Base-by-base conservation (phyloP, 2,888 invertebrate genomes). In the Leptarthrus brevirostris region DNA sequence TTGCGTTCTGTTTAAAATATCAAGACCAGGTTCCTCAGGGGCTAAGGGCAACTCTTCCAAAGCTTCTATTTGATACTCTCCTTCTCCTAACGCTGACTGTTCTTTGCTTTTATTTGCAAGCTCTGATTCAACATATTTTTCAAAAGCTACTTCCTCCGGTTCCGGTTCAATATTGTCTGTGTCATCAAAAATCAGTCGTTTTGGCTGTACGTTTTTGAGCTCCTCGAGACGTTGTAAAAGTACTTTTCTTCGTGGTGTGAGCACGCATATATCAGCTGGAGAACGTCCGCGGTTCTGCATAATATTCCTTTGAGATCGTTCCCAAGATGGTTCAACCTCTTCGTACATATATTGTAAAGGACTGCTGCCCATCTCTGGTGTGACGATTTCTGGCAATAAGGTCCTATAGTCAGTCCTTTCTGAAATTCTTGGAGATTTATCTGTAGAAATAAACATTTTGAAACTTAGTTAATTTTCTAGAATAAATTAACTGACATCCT, bases 101-200 rank as follows among this genome's bases (percentile, higher is more conserved):
- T 20, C n/a, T n/a, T 52, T 53, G 1, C 52, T n/a, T 47, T 70
- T 66, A 36, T 71, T 73, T n/a, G 74, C 58, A 12, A 64, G 53
- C 58, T 75, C 75, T 53, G 49, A n/a, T 14, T 52, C 70, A 1
- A 74, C 73, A 54, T 73, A 74, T 34, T 8, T 69, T 52, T 76
- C 74, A 53, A 70, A 74, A 1, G 20, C 1, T 12, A 61, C 16
- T 14, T 76, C 74, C 24, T 73, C 74, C 0, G 73, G 73, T 24
- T 70, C 70, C 0, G 73, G 70, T 16, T 70, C 70, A 8, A 71
- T 22, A 16, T 44, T 44, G 8, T 76, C 76, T n/a, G 54, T 22
- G 1, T 74, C 74, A 40, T 76, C 74, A 6, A 73, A 74, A 1
- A 52, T 66, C 22, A 74, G 10, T 5, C 56, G 64, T 58, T 34